Evolutionary conservation across 2,797 vertebrate species (phyloP).

Genomic region (Apodemus agrarius): DNA sequence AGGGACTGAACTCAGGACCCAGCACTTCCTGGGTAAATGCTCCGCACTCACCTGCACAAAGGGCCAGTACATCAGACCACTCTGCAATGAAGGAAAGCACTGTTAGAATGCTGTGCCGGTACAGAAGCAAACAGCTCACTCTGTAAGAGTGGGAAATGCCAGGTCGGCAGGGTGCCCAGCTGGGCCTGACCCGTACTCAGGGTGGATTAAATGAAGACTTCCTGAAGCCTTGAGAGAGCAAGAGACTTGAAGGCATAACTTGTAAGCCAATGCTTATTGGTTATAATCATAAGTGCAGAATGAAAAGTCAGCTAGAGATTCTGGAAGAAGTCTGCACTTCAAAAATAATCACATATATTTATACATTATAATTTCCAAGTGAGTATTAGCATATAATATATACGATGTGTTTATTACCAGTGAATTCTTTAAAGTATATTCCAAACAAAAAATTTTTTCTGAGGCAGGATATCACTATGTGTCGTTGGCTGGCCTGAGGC

Average conservation of each 20-base stretch:
- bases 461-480: neutral
- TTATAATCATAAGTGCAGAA: constrained; percentile 5
- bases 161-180: neutral
- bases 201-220: constrained; percentile 59
- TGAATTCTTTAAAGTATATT: neutral
- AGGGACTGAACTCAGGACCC: too few species aligned
- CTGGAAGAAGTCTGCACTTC: constrained; percentile 1
- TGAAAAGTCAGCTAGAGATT: constrained; percentile 11
- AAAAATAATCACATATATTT: constrained; percentile 40
- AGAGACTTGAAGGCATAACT: neutral
- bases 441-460: neutral
- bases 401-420: neutral
- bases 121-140: neutral
- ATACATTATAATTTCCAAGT: neutral
- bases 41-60: constrained; percentile 93
- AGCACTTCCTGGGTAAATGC: neutral
- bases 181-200: constrained; percentile 47
- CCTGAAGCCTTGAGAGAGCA: neutral
- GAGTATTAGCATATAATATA: neutral
- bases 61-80: constrained; percentile 94
- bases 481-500: neutral
- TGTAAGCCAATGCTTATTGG: neutral
- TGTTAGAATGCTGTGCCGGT: constrained; percentile 61
- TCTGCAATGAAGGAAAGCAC: constrained; percentile 87
- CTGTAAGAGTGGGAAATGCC: neutral